These are phyloP conservation scores for Petroica traversi DNA, from an alignment of 2,113 vertebrate species.

Conservation along the genomic window DNA sequence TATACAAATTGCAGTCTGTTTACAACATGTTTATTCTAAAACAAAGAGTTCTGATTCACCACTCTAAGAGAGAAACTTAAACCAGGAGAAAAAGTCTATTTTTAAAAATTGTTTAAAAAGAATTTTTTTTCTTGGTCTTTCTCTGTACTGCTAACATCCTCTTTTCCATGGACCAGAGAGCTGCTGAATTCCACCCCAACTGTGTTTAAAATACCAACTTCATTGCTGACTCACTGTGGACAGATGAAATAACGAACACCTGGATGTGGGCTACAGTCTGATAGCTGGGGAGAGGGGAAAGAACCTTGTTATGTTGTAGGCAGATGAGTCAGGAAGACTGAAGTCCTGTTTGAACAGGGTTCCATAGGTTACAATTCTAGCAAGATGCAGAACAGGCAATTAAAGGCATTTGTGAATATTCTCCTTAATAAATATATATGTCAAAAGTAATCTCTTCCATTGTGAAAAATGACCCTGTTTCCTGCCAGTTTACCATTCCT, in stretches of 20 bases:
- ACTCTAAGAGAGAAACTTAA: not conserved
- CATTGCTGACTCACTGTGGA: not conserved
- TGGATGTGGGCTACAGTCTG: not conserved
- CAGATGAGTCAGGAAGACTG: not conserved
- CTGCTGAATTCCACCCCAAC: not conserved
- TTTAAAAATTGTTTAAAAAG: not conserved
- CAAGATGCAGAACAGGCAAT: not conserved
- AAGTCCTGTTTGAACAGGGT: not conserved
- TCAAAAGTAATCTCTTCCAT: not conserved
- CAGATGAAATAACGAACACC: not conserved
- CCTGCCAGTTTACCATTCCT: not conserved
- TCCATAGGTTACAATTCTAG: not conserved
- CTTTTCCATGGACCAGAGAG: not conserved
- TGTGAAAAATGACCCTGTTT: not conserved
- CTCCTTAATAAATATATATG: not conserved
- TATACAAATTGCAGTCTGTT: not conserved
- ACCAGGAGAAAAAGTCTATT: rapidly evolving
- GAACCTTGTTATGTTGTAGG: no score
- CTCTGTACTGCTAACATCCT: not conserved
- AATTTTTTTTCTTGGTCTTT: not conserved
- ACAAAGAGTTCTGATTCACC: not conserved
- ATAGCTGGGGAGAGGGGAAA: not conserved
- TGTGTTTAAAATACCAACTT: not conserved
- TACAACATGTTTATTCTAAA: not conserved
- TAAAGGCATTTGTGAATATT: not conserved